Conservation (phyloP, 1,140 invertebrate genomes). For the Cylas formicarius region DNA sequence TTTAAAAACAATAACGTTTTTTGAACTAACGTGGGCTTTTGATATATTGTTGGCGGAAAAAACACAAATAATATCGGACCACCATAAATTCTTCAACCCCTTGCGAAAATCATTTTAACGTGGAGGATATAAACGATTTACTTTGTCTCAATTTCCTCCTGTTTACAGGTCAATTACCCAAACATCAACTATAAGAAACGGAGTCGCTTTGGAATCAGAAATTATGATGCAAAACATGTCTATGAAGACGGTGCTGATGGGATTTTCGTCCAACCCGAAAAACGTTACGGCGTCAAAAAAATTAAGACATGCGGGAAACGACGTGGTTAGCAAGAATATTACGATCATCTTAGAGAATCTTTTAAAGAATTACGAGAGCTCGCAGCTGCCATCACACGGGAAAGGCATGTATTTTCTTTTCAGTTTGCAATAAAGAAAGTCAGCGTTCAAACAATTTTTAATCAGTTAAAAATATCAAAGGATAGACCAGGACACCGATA, state of each 20-base stretch:
- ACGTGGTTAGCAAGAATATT: constrained; percentile 71
- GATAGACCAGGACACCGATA: no score
- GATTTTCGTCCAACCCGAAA: constrained; percentile 6
- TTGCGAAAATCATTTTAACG: no score
- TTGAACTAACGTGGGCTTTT: no score
- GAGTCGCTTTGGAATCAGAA: constrained; percentile 16
- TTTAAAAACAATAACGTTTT: no score
- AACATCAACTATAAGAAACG: constrained; percentile 1
- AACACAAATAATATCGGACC: no score
- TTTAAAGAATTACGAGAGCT: constrained; percentile 84
- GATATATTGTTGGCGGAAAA: no score
- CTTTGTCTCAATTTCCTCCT: no score
- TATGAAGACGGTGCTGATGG: constrained; percentile 6
- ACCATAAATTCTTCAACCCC: no score
- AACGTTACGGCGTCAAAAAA: constrained; percentile 39
- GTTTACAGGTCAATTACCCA: constrained; percentile 8
- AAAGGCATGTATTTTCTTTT: constrained; percentile 51
- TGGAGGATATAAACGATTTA: no score
- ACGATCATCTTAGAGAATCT: constrained; percentile 77
- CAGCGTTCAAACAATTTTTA: no score
- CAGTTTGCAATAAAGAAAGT: neutral
- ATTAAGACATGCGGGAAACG: constrained; percentile 55
- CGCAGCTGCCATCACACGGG: constrained; percentile 75
- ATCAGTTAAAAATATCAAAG: no score
- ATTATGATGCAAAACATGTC: constrained; percentile 16